Evolutionary conservation across 2,113 vertebrate species (phyloP).

Genomic region (Calypte anna): DNA sequence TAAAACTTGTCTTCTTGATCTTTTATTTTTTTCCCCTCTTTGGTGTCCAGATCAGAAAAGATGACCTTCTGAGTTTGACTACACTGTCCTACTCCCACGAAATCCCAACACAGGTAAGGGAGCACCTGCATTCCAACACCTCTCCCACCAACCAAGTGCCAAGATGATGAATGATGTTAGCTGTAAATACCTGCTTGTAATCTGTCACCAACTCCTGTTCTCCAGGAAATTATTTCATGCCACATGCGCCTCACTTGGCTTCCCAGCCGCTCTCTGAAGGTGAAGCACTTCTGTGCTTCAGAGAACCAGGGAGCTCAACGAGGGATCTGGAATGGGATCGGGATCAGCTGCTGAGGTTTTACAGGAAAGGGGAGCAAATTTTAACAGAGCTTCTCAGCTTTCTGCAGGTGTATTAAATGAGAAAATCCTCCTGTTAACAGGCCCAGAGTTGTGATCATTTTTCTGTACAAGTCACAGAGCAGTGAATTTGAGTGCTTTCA

Average conservation of each 20-base stretch:
- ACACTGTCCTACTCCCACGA: constrained; percentile 69
- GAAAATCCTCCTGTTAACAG: background rate
- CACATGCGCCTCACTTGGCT: constrained; percentile 74
- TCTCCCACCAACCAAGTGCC: background rate
- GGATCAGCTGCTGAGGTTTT: constrained; percentile 32
- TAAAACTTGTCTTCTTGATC: background rate
- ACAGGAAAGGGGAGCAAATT: background rate
- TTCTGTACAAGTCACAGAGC: background rate
- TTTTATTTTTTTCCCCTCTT: background rate
- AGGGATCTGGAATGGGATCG: constrained; percentile 57
- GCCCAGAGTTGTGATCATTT: background rate
- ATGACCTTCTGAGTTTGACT: constrained; percentile 70
- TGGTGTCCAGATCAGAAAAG: constrained; percentile 55
- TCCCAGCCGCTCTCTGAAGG: constrained; percentile 36
- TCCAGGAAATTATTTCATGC: constrained; percentile 75
- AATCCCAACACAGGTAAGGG: constrained; percentile 75
- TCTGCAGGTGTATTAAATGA: background rate
- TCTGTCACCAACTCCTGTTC: background rate
- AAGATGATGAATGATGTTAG: background rate
- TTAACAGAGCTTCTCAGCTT: background rate
- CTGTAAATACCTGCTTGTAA: background rate
- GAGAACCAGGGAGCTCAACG: background rate
- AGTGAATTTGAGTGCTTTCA: background rate
- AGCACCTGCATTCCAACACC: accelerated
- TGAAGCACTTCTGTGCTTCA: constrained; percentile 68